Evolutionary conservation across 2,888 invertebrate genomes (phyloP).

Genomic region (Drosophila recens): DNA sequence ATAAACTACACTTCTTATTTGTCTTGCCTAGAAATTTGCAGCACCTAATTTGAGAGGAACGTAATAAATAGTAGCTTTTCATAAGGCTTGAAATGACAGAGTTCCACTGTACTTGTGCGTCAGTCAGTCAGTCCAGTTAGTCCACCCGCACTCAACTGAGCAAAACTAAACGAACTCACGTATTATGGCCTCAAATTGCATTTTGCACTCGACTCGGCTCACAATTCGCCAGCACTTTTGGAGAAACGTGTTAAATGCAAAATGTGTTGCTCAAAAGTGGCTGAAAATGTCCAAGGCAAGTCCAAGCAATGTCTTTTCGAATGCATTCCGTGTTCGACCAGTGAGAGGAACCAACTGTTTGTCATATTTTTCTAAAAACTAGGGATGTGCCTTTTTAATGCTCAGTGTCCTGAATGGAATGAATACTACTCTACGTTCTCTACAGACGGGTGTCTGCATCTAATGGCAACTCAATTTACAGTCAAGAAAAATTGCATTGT

Average conservation of each 20-base stretch:
- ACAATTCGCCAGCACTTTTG: conserved; percentile 66
- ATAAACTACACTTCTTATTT: not conserved
- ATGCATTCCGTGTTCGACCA: conserved; percentile 30
- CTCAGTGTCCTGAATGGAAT: conserved; percentile 50
- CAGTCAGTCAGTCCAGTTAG: not conserved
- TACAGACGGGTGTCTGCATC: conserved; percentile 44
- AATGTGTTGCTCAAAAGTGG: conserved; percentile 53
- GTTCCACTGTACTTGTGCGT: conserved; percentile 21
- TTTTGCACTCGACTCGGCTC: conserved; percentile 75
- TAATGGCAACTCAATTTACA: conserved; percentile 54
- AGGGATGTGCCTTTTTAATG: not conserved
- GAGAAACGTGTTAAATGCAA: conserved; percentile 77
- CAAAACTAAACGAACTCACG: conserved; percentile 76
- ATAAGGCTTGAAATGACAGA: not conserved
- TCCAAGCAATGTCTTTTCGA: conserved; percentile 38
- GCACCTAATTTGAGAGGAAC: not conserved
- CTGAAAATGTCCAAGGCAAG: conserved; percentile 41
- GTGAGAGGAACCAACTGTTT: conserved; percentile 43
- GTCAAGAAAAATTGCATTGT: conserved; percentile 48
- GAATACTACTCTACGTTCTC: conserved; percentile 43
- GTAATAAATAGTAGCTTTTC: not conserved
- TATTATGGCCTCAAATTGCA: conserved; percentile 71
- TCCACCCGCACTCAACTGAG: conserved; percentile 42
- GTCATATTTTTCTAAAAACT: conserved; percentile 48
- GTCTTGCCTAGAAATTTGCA: not conserved